Base-by-base conservation (phyloP, 2,888 invertebrate species). In the Choristoneura rosaceana region DNA sequence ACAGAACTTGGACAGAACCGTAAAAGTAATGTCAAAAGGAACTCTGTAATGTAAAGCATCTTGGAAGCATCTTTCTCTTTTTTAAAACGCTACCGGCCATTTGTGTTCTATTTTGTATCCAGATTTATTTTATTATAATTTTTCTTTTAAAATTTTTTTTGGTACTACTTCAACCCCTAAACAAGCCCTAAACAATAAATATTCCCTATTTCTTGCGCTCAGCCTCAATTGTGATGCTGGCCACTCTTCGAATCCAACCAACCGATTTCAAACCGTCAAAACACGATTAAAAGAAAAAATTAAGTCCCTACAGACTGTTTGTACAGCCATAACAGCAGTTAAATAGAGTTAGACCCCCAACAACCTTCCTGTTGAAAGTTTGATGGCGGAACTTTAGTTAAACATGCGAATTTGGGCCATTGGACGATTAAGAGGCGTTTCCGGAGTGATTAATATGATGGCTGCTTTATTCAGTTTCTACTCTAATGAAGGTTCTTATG, bases 361-460 rank as follows among this genome's bases (percentile, higher is more conserved):
- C 41, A 47, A 65, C 64, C 74, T 60, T 66, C 63, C 67, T 74
- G 71, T 70, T 70, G 75, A 73, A 71, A 74, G 74, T 75, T 75
- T 75, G 69, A 74, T 74, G 74, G 71, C 69, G 47, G 14, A 76
- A 75, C 70, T 76, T 75, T 60, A 73, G 76, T 74, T 69, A 69
- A 70, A 69, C 69, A 65, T 65, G 67, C 60, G 60, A 75, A 75
- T 74, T 76, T 74, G 52, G 73, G 64, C 43, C 75, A 75, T 74
- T 60, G 73, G 74, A 71, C 71, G 75, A 75, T 76, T 75, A 76
- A 69, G 69, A 70, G 73, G 66, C 73, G 73, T 70, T 74, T 63
- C 41, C 17, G 38, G 59, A 41, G 71, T 73, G 73, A 73, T 73
- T 73, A 73, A 73, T 73, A 64, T 64, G 63, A 64, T 59, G 59